Percentiles rank a stretch among this genome's conserved stretches.
Evolutionary conservation across 2,797 vertebrate species (phyloP).

Genomic region (Nannoperca obscura): DNA sequence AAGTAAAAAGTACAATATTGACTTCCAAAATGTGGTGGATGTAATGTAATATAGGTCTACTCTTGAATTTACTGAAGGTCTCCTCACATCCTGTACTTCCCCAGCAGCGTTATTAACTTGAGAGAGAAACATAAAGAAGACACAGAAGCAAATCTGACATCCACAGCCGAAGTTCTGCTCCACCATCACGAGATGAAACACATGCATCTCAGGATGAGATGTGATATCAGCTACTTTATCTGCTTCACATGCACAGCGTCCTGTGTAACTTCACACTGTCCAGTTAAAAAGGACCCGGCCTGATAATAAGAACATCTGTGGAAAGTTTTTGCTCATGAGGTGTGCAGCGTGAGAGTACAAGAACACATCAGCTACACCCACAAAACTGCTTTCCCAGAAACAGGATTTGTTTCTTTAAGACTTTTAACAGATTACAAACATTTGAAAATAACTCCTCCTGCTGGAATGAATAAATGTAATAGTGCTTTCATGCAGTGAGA

Average conservation of each 20-base stretch:
- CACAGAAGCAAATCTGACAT: neutral
- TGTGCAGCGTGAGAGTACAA: neutral
- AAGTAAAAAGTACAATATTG: too few species aligned
- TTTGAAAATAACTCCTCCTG: conserved; percentile 39
- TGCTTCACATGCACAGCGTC: neutral
- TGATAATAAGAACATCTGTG: neutral
- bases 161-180: neutral
- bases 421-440: neutral
- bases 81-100: neutral
- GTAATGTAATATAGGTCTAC: too few species aligned
- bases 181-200: neutral
- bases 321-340: neutral
- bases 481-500: neutral
- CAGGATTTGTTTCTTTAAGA: neutral
- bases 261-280: too few species aligned
- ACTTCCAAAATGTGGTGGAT: too few species aligned
- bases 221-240: neutral
- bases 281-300: neutral
- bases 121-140: neutral
- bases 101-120: too few species aligned
- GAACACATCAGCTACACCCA: neutral
- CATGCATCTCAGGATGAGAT: neutral
- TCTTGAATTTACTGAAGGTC: neutral
- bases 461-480: conserved; percentile 16
- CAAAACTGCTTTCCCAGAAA: neutral